These are phyloP conservation scores for Camptogramma bilineatum DNA, from an alignment of 2,888 invertebrate genomes.

Conservation along the genomic window DNA sequence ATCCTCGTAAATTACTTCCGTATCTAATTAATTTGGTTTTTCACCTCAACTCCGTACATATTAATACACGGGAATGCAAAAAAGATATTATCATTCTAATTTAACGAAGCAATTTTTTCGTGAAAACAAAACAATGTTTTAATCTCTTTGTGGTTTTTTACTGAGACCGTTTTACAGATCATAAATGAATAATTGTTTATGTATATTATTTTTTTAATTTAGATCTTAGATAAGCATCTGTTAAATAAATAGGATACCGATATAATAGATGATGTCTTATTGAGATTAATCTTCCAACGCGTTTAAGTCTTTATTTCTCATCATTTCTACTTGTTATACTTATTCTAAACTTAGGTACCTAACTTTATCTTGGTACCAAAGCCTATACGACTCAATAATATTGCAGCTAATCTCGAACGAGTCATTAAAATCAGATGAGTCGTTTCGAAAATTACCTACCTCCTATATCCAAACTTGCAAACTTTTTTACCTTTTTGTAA, in stretches of 20 bases:
- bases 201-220: conserved; percentile 3
- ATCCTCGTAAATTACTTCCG: conserved; percentile 42
- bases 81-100: conserved; percentile 26
- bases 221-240: conserved; percentile 19
- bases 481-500: no score
- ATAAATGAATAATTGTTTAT: conserved; percentile 14
- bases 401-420: no score
- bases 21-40: conserved; percentile 36
- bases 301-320: no score
- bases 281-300: neutral
- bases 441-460: no score
- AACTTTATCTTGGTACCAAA: no score
- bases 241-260: conserved; percentile 15
- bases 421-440: no score
- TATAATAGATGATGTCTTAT: no score
- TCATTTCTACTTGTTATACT: no score
- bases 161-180: conserved; percentile 21
- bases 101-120: conserved; percentile 9
- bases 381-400: no score
- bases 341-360: no score
- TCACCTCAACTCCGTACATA: conserved; percentile 21
- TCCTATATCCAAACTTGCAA: no score
- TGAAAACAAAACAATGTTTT: conserved; percentile 17
- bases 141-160: conserved; percentile 5
- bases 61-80: conserved; percentile 28